Base-by-base conservation (phyloP, 1,140 invertebrate genomes). In the Sarcophaga peregrina region DNA sequence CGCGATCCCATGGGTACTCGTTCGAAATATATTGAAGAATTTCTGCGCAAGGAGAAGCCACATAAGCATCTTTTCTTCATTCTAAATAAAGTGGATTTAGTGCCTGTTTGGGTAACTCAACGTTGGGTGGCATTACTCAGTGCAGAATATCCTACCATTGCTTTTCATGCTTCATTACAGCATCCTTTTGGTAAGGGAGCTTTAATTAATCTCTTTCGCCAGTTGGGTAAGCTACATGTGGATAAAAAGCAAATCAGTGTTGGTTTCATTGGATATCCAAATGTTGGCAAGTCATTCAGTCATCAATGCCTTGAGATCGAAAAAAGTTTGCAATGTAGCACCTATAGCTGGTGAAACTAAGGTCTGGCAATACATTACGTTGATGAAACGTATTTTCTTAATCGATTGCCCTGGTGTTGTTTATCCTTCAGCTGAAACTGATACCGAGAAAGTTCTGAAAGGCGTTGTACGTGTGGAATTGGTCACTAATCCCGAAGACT, bases 351-450 rank as follows among this genome's bases (percentile, higher is more conserved):
- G 99, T 8, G 98, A 99, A 92, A 99, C 99, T 0, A 99, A 99
- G 93, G 97, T 98, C 1, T 99, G 99, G 99, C 99, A 99, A 89
- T 99, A 99, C 89, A 98, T 99, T 76, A 99, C 98, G 0, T 91
- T 99, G 45, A 99, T 99, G 98, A 95, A 95, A 85, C 93, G 96
- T 85, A 99, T 99, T 86, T 99, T 97, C 89, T 91, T 99, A 6
- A 99, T 99, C 85, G 99, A 99, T 93, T 99, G 98, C 92, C 99
- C 99, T 37, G 99, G 98, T 72, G 95, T 99, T 84, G 99, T 99
- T 37, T 98, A 99, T 92, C 97, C 98, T 13, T 96, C 96, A 5
- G 94, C 95, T 68, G 98, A 98, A 91, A 94, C 94, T 8, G 98
- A 99, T 85, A 96, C 96, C 1, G 98, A 99, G 86, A 98, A 99